Conservation (phyloP, 53 echinoderm and acorn worm species). For the Stichopus horrens region DNA sequence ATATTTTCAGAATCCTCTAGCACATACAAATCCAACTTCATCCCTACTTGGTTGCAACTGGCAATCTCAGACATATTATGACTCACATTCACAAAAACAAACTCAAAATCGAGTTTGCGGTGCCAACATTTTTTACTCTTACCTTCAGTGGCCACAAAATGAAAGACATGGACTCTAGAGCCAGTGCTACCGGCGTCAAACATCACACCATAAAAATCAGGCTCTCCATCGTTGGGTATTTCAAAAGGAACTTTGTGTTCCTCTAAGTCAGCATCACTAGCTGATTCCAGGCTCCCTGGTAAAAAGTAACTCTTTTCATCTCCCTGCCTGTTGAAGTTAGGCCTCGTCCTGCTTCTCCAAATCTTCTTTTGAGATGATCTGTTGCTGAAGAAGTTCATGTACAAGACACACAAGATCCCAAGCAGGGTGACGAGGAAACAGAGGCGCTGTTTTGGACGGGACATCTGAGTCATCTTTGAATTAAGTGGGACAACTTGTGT, state of each 20-base stretch:
- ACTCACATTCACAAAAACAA: no score
- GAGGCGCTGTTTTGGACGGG: slow-evolving; percentile 7
- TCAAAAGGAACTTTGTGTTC: background rate
- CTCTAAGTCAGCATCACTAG: background rate
- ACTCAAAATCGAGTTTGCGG: no score
- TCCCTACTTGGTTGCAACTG: no score
- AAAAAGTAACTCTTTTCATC: background rate
- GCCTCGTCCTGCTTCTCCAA: slow-evolving; percentile 7
- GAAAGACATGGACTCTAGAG: slow-evolving; percentile 87
- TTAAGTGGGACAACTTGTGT: no score
- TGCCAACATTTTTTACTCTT: background rate
- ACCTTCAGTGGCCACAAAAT: slow-evolving; percentile 47
- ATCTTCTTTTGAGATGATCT: background rate
- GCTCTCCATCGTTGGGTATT: slow-evolving; percentile 29
- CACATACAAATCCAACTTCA: no score
- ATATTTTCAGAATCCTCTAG: no score
- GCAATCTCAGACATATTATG: no score
- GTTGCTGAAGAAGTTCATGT: background rate
- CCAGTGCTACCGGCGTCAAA: slow-evolving; percentile 96
- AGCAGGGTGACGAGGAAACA: slow-evolving; percentile 8
- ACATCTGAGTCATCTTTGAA: slow-evolving; percentile 16
- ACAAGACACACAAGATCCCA: background rate
- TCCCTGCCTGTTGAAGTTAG: background rate
- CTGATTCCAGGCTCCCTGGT: background rate
- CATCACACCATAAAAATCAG: slow-evolving; percentile 86